Evolutionary conservation across 2,113 vertebrate species (phyloP).

Genomic region (Lophotis ruficrista): DNA sequence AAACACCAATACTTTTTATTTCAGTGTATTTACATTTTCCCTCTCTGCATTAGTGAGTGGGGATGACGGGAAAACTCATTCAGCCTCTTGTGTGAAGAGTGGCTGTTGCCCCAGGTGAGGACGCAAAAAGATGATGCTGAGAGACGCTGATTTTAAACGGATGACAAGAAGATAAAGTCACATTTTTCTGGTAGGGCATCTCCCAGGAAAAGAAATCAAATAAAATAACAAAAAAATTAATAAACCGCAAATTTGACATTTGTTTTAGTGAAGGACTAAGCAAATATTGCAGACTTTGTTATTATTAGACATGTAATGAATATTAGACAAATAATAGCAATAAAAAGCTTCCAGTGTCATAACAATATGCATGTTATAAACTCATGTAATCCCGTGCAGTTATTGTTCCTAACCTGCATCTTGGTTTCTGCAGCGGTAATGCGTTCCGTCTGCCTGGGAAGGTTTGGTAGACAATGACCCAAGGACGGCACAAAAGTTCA

Average conservation of each 20-base stretch:
- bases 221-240: not conserved
- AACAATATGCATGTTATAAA: not conserved
- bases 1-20: not conserved
- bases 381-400: not conserved
- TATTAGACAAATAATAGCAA: not conserved
- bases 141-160: not conserved
- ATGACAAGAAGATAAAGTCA: not conserved
- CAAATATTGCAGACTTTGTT: not conserved
- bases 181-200: not conserved
- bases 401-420: not conserved
- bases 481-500: not conserved
- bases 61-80: not conserved
- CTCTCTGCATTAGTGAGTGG: not conserved
- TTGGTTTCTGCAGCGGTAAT: not conserved
- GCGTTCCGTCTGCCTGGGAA: slow-evolving; percentile 35
- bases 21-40: not conserved
- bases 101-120: not conserved
- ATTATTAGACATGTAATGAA: too few relatives aligned
- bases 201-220: not conserved
- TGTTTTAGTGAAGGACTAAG: not conserved
- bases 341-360: not conserved
- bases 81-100: not conserved
- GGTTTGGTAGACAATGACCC: slow-evolving; percentile 4
- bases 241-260: not conserved
- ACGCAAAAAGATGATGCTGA: not conserved